These are phyloP conservation scores for Garra rufa DNA, from an alignment of 2,113 vertebrate species.

Conservation along the genomic window DNA sequence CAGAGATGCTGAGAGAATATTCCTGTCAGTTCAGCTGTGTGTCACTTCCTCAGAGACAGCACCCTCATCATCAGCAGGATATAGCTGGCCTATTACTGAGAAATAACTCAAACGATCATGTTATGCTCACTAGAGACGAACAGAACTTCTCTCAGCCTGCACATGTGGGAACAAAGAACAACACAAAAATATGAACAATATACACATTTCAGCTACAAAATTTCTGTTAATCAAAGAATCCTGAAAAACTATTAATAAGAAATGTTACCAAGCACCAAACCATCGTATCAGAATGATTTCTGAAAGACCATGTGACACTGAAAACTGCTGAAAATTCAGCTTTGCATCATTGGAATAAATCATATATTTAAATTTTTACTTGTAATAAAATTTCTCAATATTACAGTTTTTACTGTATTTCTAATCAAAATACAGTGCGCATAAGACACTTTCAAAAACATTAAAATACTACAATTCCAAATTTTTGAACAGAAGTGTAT, in stretches of 20 bases:
- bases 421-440: neutral
- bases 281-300: no score
- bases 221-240: no score
- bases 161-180: neutral
- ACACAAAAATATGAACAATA: neutral
- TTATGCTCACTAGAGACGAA: neutral
- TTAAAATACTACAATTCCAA: neutral
- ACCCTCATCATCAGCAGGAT: slow-evolving; percentile 1
- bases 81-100: slow-evolving; percentile 29
- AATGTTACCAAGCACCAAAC: no score
- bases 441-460: neutral
- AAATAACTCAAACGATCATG: slow-evolving; percentile 22
- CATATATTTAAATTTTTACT: neutral
- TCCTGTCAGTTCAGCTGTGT: slow-evolving; percentile 36
- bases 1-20: slow-evolving; percentile 22
- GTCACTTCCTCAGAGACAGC: neutral
- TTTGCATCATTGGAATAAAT: neutral
- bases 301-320: neutral
- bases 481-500: neutral
- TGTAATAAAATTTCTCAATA: neutral
- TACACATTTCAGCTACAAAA: no score
- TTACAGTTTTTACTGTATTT: neutral
- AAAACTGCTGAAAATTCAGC: neutral
- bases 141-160: neutral
- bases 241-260: no score